Conservation (phyloP, 2,888 invertebrate genomes). For the Achlya flavicornis region DNA sequence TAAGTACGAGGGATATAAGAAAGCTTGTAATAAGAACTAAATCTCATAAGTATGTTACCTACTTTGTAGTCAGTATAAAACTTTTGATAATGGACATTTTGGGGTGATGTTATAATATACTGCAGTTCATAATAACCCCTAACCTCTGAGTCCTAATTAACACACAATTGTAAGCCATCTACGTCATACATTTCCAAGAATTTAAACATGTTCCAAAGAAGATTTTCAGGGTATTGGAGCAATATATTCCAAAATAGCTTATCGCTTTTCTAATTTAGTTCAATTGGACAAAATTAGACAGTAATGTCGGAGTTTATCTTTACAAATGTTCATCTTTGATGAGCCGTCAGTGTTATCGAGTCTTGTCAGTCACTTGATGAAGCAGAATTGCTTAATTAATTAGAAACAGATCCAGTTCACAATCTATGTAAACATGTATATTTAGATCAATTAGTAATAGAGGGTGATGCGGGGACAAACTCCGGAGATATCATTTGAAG, state of each 20-base stretch:
- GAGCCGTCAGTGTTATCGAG: constrained; percentile 15
- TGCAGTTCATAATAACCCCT: too few species aligned
- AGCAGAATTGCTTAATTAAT: neutral
- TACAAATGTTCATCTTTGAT: constrained; percentile 17
- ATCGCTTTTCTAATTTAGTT: neutral
- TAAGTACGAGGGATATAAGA: too few species aligned
- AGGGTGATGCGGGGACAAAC: neutral
- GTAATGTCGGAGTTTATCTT: constrained; percentile 16
- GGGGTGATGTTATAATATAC: too few species aligned
- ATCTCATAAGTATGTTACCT: too few species aligned
- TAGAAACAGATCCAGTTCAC: neutral
- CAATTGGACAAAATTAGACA: constrained; percentile 2
- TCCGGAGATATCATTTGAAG: neutral
- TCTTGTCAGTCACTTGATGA: constrained; percentile 10
- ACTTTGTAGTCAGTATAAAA: too few species aligned
- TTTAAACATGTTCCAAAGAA: neutral
- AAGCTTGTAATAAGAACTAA: too few species aligned
- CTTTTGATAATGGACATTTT: too few species aligned
- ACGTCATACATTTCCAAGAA: neutral
- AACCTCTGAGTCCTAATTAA: neutral
- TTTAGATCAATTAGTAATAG: neutral
- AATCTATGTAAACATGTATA: too few species aligned
- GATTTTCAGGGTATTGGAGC: neutral
- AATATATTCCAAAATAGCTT: constrained; percentile 9
- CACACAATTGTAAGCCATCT: neutral